These are phyloP conservation scores for Biston stratarius DNA, from an alignment of 2,888 invertebrate species.

Conservation along the genomic window DNA sequence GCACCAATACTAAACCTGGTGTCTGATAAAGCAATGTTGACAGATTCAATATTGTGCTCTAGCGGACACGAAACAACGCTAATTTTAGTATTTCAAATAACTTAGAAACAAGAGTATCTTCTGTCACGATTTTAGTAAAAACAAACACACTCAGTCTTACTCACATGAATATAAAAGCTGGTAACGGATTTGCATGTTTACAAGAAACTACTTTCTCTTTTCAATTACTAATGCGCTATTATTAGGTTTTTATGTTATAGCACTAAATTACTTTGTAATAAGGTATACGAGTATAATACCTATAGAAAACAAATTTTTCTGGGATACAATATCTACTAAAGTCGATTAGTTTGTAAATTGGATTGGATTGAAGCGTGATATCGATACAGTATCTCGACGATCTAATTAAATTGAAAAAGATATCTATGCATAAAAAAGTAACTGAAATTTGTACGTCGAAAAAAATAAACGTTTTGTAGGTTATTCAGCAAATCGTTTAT, in stretches of 20 bases:
- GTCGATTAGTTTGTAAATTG: conserved; percentile 16
- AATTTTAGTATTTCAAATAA: conserved; percentile 8
- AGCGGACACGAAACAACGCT: conserved; percentile 5
- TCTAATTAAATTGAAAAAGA: conserved; percentile 5
- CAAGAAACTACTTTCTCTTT: conserved; percentile 16
- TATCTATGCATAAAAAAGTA: background rate
- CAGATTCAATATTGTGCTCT: conserved; percentile 17
- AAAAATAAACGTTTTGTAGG: background rate
- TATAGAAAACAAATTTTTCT: conserved; percentile 7
- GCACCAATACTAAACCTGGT: conserved; percentile 4
- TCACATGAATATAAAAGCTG: background rate
- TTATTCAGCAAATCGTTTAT: background rate
- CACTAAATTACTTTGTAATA: background rate
- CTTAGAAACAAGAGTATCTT: background rate
- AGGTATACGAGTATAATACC: background rate
- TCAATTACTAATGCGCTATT: conserved; percentile 1
- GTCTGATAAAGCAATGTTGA: conserved; percentile 24
- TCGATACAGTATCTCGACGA: background rate
- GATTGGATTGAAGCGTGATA: conserved; percentile 6
- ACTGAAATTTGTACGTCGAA: background rate
- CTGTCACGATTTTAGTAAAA: conserved; percentile 2
- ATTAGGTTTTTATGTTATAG: background rate
- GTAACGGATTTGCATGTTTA: conserved; percentile 14
- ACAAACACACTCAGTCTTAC: background rate
- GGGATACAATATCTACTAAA: background rate